These are phyloP conservation scores for Scomberomorus guttatus DNA, from an alignment of 2,797 vertebrate species.

Conservation along the genomic window DNA sequence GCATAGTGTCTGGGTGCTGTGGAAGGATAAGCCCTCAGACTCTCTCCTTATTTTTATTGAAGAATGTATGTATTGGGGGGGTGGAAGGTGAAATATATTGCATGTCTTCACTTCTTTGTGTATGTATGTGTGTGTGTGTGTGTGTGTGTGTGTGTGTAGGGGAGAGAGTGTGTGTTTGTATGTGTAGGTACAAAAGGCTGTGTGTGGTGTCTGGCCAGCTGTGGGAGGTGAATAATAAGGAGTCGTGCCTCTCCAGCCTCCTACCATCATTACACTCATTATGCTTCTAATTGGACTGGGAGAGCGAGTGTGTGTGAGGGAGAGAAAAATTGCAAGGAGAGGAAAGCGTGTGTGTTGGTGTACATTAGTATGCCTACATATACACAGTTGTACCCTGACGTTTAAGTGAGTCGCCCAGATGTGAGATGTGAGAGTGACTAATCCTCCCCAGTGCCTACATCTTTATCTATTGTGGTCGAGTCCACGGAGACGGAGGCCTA, in stretches of 20 bases:
- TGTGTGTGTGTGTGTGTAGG: conserved; percentile 4
- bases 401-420: conserved; percentile 50
- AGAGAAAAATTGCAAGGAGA: neutral
- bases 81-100: conserved; percentile 33
- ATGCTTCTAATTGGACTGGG: conserved; percentile 52
- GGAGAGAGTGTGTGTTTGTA: neutral
- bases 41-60: conserved; percentile 44
- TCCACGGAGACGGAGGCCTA: conserved; percentile 62
- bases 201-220: conserved; percentile 55
- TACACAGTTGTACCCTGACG: conserved; percentile 27
- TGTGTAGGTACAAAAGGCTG: conserved; percentile 47
- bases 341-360: conserved; percentile 10
- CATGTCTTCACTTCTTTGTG: conserved; percentile 32
- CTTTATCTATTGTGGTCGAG: conserved; percentile 66
- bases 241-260: conserved; percentile 63
- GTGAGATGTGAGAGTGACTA: conserved; percentile 59
- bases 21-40: conserved; percentile 34
- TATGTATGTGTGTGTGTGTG: conserved; percentile 12
- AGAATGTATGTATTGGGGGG: conserved; percentile 51
- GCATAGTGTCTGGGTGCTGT: conserved; percentile 27
- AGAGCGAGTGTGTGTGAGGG: conserved; percentile 3
- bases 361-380: conserved; percentile 1
- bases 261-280: conserved; percentile 73
- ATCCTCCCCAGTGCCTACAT: conserved; percentile 49
- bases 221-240: conserved; percentile 72